These are phyloP conservation scores for Thymelicus lineola DNA, from an alignment of 2,888 invertebrate species.

Conservation along the genomic window DNA sequence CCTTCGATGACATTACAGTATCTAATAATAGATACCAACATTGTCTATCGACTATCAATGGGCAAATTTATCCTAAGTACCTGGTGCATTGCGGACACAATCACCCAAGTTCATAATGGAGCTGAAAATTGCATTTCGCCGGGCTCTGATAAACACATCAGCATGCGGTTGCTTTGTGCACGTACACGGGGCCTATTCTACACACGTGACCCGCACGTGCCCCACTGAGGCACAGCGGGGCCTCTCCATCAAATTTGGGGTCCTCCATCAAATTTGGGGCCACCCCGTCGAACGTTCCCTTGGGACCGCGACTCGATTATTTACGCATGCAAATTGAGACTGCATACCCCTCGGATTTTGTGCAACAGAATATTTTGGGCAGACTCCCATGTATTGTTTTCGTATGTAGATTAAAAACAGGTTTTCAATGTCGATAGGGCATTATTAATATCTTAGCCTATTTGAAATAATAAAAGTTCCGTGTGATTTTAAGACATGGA, in stretches of 20 bases:
- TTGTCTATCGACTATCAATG: background rate
- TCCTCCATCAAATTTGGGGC: background rate
- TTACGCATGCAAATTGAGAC: slow-evolving; percentile 52
- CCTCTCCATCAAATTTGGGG: slow-evolving; percentile 22
- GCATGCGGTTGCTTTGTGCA: slow-evolving; percentile 31
- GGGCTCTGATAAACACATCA: slow-evolving; percentile 33
- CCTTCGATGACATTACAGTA: background rate
- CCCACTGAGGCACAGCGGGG: slow-evolving; percentile 37
- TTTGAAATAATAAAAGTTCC: no score
- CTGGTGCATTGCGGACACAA: slow-evolving; percentile 6
- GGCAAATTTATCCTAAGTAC: background rate
- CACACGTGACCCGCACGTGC: slow-evolving; percentile 49
- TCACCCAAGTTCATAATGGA: slow-evolving; percentile 12
- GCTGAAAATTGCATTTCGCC: slow-evolving; percentile 47
- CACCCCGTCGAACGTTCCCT: slow-evolving; percentile 34
- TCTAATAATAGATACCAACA: background rate
- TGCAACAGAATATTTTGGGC: slow-evolving; percentile 21
- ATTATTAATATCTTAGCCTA: no score
- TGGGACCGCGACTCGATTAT: slow-evolving; percentile 48
- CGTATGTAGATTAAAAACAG: slow-evolving; percentile 24
- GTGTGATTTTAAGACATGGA: no score
- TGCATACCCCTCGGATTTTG: slow-evolving; percentile 41
- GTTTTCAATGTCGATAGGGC: slow-evolving; percentile 8
- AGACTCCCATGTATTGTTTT: slow-evolving; percentile 12
- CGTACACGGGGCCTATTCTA: background rate